Base-by-base conservation (phyloP, 2,113 vertebrate species). In the Colius striatus region DNA sequence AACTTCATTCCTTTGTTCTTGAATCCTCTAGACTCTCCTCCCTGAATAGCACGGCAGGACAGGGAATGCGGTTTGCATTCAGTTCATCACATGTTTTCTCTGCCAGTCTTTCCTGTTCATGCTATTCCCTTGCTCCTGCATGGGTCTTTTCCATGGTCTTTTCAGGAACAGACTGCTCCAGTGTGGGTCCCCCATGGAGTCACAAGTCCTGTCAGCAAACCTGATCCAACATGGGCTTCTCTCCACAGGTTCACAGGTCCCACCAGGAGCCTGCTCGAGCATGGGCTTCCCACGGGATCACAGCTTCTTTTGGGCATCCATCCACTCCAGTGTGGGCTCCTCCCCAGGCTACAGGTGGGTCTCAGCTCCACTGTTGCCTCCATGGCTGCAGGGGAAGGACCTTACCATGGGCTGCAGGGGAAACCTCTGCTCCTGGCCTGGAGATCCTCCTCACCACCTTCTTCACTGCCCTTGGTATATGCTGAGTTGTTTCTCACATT, bases 21-120 rank as follows among this genome's bases (percentile, higher is more conserved):
- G 4, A 26, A 13, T 76, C 19, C 30, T 81, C 15, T 75, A 26
- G 8, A 5, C 61, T 26, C 26, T 86, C 10, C 34, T 57, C 4
- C 16, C 32, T 2, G 3, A 26, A 25, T 1, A 0, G 11, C 0
- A 1, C 3, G 32, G 18, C 15, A 14, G 6, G 3, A 30, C 0
- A 1, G 20, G 51, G 16, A 26, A 15, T 25, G 9, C 9, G 1
- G 5, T 9, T 38, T 73, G 29, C 2, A 3, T 11, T 67, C n/a
- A 32, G 41, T 30, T 60, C 55, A 18, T 66, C n/a, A 30, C 23
- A 53, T 1, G 0, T n/a, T 13, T 1, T 70, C 34, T 62, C 48
- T 81, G 34, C 38, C 3, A 2, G 22, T 73, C 13, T 23, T 41
- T 48, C 47, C 10, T 70, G 30, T 32, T 63, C 25, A 45, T 0